Percentiles rank a stretch among this genome's conserved stretches.
Conservation (phyloP, 2,888 invertebrate species). For the Tinea pellionella region DNA sequence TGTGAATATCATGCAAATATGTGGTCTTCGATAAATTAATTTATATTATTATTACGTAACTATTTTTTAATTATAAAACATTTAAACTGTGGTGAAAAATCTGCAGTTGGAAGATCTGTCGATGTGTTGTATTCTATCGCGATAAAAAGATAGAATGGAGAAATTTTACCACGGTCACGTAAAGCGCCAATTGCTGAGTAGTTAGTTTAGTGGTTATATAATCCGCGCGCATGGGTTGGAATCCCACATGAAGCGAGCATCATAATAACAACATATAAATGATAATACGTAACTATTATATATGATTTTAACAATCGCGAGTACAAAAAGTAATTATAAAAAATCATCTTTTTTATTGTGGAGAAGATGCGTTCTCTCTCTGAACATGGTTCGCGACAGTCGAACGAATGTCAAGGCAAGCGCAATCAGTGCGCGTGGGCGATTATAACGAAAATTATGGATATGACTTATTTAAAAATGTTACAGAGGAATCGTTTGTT, state of each 20-base stretch:
- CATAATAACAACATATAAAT: too few relatives aligned
- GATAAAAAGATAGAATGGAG: too few relatives aligned
- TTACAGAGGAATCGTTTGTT: background rate
- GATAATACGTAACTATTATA: too few relatives aligned
- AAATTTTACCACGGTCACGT: too few relatives aligned
- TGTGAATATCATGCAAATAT: background rate
- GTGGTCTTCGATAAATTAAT: background rate
- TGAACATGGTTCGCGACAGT: conserved; percentile 46
- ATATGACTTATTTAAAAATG: conserved; percentile 21
- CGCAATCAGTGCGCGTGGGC: conserved; percentile 63
- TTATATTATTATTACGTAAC: background rate
- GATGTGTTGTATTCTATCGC: too few relatives aligned
- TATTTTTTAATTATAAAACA: too few relatives aligned
- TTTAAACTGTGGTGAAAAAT: too few relatives aligned
- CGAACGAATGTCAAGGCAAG: conserved; percentile 64
- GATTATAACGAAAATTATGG: conserved; percentile 28
- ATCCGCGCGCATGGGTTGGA: too few relatives aligned
- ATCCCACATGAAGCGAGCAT: too few relatives aligned
- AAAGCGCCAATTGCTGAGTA: too few relatives aligned
- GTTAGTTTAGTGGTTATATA: too few relatives aligned
- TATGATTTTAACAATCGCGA: background rate
- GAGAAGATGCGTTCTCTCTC: conserved; percentile 6
- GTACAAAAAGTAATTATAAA: background rate
- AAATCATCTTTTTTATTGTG: background rate
- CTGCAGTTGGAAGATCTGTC: too few relatives aligned